Base-by-base conservation (phyloP, 2,113 vertebrate species). In the Chloropsis hardwickii region DNA sequence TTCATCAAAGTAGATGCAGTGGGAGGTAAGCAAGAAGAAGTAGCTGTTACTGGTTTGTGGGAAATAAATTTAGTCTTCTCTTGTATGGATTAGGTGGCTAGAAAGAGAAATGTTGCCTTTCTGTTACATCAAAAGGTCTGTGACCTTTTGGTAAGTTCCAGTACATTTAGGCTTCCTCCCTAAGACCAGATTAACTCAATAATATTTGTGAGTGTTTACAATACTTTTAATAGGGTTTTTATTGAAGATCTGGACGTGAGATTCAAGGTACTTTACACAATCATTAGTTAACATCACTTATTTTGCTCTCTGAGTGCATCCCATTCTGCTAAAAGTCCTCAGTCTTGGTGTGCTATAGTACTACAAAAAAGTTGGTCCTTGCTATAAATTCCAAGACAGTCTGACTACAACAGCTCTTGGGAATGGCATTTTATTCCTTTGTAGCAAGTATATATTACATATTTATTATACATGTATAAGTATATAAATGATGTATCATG, bases 1-100 rank as follows among this genome's bases (percentile, higher is more conserved):
- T 88, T 91, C 25, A 83, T 92, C 65, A 81, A 87, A 95, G 65
- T 21, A 73, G 58, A 74, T 91, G 54, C 70, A 90, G 84, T 72
- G 33, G 78, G 70, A 91, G 57, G 78, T 66, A 80, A 90, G 33
- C 48, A 88, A 92, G 29, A 74, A 83, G 44, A 83, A 22, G 14
- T 27, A 79, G 47, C 35, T 92, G 33, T 47, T 80, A 47, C 23
- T 80, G 17, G 14, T 39, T 91, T 72, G 9, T 40, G 20, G 27
- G 16, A 90, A 90, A 91, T 73, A 85, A 89, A 85, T 29, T 39
- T 58, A 58, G 29, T 61, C 15, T 65, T 91, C 24, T 27, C 33
- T 73, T 62, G 11, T 42, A 44, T 40, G 39, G 16, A 42, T 81
- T 80, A 70, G 24, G 22, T 66, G 20, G 31, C 80, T 72, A 88